Percentiles rank a stretch among this genome's conserved stretches.
These are phyloP conservation scores for Thysanoteuthis rhombus DNA, from an alignment of 2,888 invertebrate species.

Conservation along the genomic window DNA sequence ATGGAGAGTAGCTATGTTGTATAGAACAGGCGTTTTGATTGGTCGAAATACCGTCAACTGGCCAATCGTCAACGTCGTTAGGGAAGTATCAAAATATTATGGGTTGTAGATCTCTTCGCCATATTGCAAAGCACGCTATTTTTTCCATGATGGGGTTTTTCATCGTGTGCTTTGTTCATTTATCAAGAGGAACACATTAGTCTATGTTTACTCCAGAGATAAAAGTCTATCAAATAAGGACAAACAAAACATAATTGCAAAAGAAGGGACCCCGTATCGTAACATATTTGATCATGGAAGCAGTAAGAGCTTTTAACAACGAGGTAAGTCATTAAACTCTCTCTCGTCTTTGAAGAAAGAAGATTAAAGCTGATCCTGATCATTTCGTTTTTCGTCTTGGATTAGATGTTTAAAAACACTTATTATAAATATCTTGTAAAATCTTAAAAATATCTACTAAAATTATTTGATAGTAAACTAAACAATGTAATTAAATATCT, in stretches of 20 bases:
- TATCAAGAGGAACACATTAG: not conserved
- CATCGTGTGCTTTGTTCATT: conserved; percentile 31
- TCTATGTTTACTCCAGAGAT: not conserved
- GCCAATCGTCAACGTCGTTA: not conserved
- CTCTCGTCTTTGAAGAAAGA: not conserved
- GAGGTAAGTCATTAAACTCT: conserved; percentile 76
- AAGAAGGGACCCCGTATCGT: not conserved
- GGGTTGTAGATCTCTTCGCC: conserved; percentile 14
- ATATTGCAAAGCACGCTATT: conserved; percentile 30
- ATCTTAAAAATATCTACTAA: not conserved
- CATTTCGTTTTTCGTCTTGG: no score
- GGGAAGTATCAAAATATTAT: not conserved
- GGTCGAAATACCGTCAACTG: not conserved
- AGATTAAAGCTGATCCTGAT: not conserved
- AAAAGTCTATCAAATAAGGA: not conserved
- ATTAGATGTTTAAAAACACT: not conserved
- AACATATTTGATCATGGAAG: conserved; percentile 75
- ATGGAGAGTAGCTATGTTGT: no score
- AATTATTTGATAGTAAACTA: not conserved
- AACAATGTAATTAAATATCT: not conserved
- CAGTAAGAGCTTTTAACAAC: conserved; percentile 86
- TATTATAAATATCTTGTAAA: no score
- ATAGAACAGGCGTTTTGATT: not conserved
- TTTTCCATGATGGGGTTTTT: conserved; percentile 21
- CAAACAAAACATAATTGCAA: not conserved